Evolutionary conservation across 2,888 invertebrate species (phyloP).

Genomic region (Diaprepes abbreviatus): DNA sequence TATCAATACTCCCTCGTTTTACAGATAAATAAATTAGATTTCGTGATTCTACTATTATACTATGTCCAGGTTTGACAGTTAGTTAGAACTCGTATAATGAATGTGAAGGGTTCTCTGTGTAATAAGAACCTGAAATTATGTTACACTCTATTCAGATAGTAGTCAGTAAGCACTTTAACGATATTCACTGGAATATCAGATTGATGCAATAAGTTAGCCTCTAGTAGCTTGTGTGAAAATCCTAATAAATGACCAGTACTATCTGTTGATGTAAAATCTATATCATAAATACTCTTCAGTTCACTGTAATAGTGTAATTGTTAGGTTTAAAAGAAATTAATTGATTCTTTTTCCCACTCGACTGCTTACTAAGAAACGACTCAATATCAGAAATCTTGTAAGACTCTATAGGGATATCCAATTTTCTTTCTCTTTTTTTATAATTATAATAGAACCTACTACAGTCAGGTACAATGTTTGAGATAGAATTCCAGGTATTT

Average conservation of each 20-base stretch:
- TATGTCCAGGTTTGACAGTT: slow-evolving; percentile 60
- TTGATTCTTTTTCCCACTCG: no score
- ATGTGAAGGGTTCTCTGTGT: slow-evolving; percentile 53
- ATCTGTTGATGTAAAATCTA: slow-evolving; percentile 7
- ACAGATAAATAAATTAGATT: slow-evolving; percentile 61
- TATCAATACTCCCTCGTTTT: slow-evolving; percentile 53
- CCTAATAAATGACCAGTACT: slow-evolving; percentile 53
- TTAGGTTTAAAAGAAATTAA: neutral
- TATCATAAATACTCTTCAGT: slow-evolving; percentile 2
- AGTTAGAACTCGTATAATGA: slow-evolving; percentile 61
- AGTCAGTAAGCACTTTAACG: slow-evolving; percentile 55
- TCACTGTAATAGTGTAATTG: slow-evolving; percentile 28
- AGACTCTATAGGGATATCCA: neutral
- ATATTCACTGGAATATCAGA: slow-evolving; percentile 58
- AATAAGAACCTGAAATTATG: slow-evolving; percentile 54
- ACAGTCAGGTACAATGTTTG: slow-evolving; percentile 9
- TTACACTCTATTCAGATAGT: slow-evolving; percentile 55
- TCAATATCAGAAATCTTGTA: neutral
- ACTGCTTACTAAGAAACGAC: no score
- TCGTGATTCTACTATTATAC: slow-evolving; percentile 59
- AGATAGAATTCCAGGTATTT: slow-evolving; percentile 19
- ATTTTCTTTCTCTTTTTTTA: no score
- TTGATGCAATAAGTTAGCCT: slow-evolving; percentile 47
- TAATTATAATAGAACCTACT: neutral
- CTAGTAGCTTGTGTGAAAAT: slow-evolving; percentile 43